Conservation (phyloP, 2,888 invertebrate genomes). For the Galerucella pusilla region DNA sequence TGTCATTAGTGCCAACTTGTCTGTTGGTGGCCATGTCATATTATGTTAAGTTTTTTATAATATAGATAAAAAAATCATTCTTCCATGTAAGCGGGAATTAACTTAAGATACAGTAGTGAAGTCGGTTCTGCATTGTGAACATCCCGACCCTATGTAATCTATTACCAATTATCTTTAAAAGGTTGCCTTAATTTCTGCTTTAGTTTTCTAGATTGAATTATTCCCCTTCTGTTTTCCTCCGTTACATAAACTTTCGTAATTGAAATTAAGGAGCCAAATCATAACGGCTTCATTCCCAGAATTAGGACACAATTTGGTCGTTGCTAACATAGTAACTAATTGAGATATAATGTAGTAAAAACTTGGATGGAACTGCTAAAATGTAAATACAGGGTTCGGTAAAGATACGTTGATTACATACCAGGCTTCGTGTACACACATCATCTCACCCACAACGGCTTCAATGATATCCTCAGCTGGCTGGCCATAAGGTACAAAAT, state of each 20-base stretch:
- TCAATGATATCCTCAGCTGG: no score
- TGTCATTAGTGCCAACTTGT: no score
- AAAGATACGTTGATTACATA: no score
- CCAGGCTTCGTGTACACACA: no score
- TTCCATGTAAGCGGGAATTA: slow-evolving; percentile 14
- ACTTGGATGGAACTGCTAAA: neutral
- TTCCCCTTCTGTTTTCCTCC: slow-evolving; percentile 24
- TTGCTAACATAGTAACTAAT: neutral
- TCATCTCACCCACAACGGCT: no score
- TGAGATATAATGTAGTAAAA: neutral
- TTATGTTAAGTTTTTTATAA: no score
- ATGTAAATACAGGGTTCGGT: neutral
- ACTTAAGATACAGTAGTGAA: neutral
- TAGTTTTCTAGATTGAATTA: slow-evolving; percentile 31
- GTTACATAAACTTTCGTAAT: slow-evolving; percentile 20
- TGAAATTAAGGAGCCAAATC: slow-evolving; percentile 22
- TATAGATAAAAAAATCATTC: no score
- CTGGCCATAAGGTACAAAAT: no score
- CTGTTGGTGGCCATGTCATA: no score
- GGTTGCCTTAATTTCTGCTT: slow-evolving; percentile 39
- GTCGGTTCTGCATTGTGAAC: slow-evolving; percentile 15
- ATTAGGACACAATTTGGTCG: neutral
- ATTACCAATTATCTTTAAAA: slow-evolving; percentile 47
- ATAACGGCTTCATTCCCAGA: slow-evolving; percentile 5
- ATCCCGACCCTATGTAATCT: slow-evolving; percentile 37